Evolutionary conservation across 2,797 vertebrate species (phyloP), one percentile per base, ranked within the genome.

Genomic region (Brachymystax lenok): DNA sequence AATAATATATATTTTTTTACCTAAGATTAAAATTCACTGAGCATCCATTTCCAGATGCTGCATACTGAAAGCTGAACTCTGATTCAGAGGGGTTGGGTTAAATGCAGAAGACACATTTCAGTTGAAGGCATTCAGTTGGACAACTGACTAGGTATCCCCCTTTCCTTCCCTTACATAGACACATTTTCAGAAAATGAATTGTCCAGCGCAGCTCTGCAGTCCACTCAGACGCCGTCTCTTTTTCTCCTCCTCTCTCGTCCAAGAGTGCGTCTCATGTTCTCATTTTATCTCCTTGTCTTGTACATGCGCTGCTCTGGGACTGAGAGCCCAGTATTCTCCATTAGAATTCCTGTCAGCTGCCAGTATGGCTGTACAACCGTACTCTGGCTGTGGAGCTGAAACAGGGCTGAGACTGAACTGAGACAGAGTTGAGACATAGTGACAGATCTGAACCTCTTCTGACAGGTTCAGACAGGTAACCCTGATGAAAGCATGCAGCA

Each of bases 271-370:
- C 59, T 24, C 17, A 19, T 33, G 66, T 33, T 67, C 66, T 67
- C 66, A 67, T 33, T 67, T 67, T 33, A 6, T 10, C 66, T 33
- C 66, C 66, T 68, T 68, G 27, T 68, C 66, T 19, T 24, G 66
- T 16, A 33, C 66, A 33, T 27, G 16, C 28, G 27, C 66, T 30
- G 14, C 13, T 33, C 59, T 17, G 16, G 3, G 24, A 12, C 10
- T 3, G 40, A 46, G 66, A 8, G 66, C 14, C 30, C 66, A 68
- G 16, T 68, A 14, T 68, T 68, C 24, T 28, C 66, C 27, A 68
- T 68, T 68, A 33, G 28, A 30, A 68, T 33, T 68, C 66, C 66
- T 68, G 21, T 28, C 66, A 68, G 27, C 0, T 33, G 14, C 66
- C 24, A 5, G 3, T 5, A 68, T 16, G 66, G 16, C 66, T 68